Base-by-base conservation (phyloP, 2,113 vertebrate genomes). In the Neomonachus schauinslandi region DNA sequence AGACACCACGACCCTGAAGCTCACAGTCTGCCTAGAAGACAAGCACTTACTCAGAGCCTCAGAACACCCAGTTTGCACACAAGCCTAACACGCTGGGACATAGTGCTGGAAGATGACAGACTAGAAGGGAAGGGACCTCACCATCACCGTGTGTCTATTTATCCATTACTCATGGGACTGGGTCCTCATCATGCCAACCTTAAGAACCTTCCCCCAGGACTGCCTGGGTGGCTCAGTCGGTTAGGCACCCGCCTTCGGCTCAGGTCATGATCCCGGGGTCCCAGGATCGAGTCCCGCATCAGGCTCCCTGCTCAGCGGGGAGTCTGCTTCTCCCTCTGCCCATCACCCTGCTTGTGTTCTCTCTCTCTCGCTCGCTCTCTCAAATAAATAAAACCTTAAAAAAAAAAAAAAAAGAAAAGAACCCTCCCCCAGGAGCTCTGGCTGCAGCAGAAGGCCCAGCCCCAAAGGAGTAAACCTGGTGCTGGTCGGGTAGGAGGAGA, bases 101-200 rank as follows among this genome's bases (percentile, higher is more conserved):
- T 6, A 12, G 6, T 0, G 0, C 55, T 6, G 19, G n/a, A 83
- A 57, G 79, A n/a, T 6, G 46, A 28, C 22, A 84, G 59, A 3
- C 33, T 22, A 12, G 36, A 55, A n/a, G 4, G 33, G 36, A 28
- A 26, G 63, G 21, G 19, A 28, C 65, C 49, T 65, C n/a, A 3
- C 18, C 2, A 39, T 63, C 53, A 18, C 51, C 1, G 0, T 7
- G 18, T 1, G 15, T 55, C 79, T 18, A 24, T 13, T 7, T 11
- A 19, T 81, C n/a, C 42, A 19, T 7, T 7, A 21, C 59, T 24
- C 39, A 5, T 1, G 46, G 80, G 24, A 89, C 51, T 11, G 31
- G 42, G 33, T 33, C 67, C 57, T 61, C 33, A 19, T 14, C 39
- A 33, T 2, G 16, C 5, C 55, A 53, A 46, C 53, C 16, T n/a